These are phyloP conservation scores for Poecilia velifera DNA, from an alignment of 2,797 vertebrate species.

Conservation along the genomic window DNA sequence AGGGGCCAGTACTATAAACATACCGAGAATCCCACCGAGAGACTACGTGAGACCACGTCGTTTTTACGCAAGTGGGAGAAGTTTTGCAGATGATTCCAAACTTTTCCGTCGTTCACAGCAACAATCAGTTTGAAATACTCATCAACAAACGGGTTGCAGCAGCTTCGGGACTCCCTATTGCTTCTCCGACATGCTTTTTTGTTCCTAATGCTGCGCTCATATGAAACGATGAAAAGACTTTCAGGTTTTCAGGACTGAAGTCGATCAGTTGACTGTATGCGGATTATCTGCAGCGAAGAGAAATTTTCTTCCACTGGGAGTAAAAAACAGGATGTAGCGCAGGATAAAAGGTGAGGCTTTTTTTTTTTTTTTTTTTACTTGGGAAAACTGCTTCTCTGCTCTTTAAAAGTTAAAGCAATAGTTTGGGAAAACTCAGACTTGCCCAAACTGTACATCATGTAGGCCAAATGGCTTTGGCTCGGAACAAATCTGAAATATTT, in stretches of 20 bases:
- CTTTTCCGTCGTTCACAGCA: not conserved
- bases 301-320: conserved; percentile 45
- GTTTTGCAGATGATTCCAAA: not conserved
- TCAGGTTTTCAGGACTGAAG: conserved; percentile 23
- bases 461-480: conserved; percentile 64
- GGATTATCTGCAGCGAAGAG: conserved; percentile 56
- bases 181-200: conserved; percentile 14
- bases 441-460: conserved; percentile 5
- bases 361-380: not conserved
- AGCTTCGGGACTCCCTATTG: conserved; percentile 15
- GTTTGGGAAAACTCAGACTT: not conserved
- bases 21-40: conserved; percentile 41
- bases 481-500: conserved; percentile 60
- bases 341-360: conserved; percentile 68
- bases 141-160: conserved; percentile 7
- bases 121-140: not conserved
- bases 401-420: not conserved
- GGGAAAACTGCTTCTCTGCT: not conserved
- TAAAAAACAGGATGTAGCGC: conserved; percentile 69
- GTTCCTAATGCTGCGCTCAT: conserved; percentile 28
- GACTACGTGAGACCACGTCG: conserved; percentile 39
- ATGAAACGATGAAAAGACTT: conserved; percentile 9
- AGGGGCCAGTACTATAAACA: conserved; percentile 68
- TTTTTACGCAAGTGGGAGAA: conserved; percentile 23
- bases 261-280: not conserved